A percentile compares a stretch with the other conserved stretches of the same genome.
phyloP scores from a whole-genome alignment of 2,888 invertebrate genomes.

The Eupithecia exiguata region DNA sequence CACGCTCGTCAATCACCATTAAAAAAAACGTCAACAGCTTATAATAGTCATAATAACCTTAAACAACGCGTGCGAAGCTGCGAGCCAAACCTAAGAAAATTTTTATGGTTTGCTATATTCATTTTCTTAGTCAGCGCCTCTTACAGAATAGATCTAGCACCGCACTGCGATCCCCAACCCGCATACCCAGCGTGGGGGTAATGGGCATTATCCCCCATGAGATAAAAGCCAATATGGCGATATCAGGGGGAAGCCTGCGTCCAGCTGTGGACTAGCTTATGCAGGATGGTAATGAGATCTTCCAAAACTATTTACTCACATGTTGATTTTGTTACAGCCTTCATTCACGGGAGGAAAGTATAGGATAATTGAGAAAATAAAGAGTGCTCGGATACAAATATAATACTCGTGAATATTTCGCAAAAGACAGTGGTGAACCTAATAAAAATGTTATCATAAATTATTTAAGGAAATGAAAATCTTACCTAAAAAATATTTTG shows the following conservation, averaged over 20 bases:
- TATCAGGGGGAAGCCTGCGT: not conserved
- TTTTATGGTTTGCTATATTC: too few species aligned
- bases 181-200: too few species aligned
- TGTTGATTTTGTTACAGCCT: slow-evolving; percentile 64
- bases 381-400: not conserved
- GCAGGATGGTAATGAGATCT: not conserved
- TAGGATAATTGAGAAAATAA: slow-evolving; percentile 40
- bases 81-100: too few species aligned
- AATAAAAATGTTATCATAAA: not conserved
- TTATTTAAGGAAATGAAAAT: not conserved
- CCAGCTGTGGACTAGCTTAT: not conserved
- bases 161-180: too few species aligned
- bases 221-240: too few species aligned
- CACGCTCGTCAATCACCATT: too few species aligned
- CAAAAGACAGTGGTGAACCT: not conserved
- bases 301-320: not conserved
- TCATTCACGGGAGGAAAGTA: slow-evolving; percentile 72
- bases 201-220: too few species aligned
- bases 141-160: too few species aligned
- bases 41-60: too few species aligned
- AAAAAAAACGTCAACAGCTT: too few species aligned
- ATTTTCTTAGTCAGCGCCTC: too few species aligned
- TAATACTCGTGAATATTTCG: not conserved
- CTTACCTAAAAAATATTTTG: not conserved
- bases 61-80: too few species aligned